Base-by-base conservation (phyloP, 2,113 vertebrate species). In the Phalacrocorax brasilianus region DNA sequence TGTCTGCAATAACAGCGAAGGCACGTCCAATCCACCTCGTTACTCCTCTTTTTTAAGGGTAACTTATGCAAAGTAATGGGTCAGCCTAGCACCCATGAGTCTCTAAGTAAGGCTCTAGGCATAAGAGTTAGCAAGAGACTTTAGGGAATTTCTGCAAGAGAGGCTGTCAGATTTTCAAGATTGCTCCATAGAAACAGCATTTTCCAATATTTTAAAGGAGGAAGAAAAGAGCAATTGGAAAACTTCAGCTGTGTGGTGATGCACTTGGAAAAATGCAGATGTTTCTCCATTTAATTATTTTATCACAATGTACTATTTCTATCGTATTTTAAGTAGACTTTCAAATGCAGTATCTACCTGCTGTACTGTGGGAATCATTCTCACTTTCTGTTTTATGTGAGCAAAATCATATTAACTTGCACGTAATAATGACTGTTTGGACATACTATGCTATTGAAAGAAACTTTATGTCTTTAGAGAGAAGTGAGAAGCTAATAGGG, bases 21-120 rank as follows among this genome's bases (percentile, higher is more conserved):
- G 26, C 84, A 96, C 11, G 0, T 92, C 59, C n/a, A 52, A 56
- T 58, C 65, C 26, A 62, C 81, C 63, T 93, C 77, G 77, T 75
- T 86, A 50, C 5, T 91, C 9, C 17, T 70, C 23, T 80, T 78
- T 81, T 11, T 52, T 67, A 90, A 70, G 42, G 19, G 58, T 35
- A 83, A 88, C 16, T 88, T 30, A 45, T 49, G 33, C 19, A 85
- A 95, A 90, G 27, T 33, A 70, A 85, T 40, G 62, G 80, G 67
- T 91, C 40, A 33, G 47, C 14, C 58, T 85, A 50, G 22, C 0
- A 0, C n/a, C 45, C 58, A 44, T 1, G 4, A 77, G 24, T 28
- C 11, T 91, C 47, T 63, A 27, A 74, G 47, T 42, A 38, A 81
- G 42, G 21, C 73, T 52, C 18, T 11, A 91, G 30, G 35, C 26